A percentile compares a stretch with the other conserved stretches of the same genome.
These are phyloP conservation scores for Camelus bactrianus DNA, from an alignment of 2,113 vertebrate species.

Conservation along the genomic window DNA sequence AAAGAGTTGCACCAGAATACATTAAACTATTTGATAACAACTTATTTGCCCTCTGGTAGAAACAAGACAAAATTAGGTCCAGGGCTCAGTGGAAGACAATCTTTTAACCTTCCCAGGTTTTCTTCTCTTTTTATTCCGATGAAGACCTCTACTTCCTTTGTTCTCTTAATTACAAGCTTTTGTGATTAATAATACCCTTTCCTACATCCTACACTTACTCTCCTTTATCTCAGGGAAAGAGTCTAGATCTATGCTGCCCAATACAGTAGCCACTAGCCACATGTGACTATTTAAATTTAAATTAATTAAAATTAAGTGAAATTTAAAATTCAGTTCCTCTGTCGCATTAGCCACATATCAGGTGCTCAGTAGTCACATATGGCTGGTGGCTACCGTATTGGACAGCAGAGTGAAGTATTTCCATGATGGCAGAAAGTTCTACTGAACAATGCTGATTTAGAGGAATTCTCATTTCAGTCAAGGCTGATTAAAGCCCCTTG, in stretches of 20 bases:
- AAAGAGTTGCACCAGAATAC: background rate
- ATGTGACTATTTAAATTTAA: background rate
- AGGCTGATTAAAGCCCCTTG: background rate
- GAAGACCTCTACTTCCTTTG: background rate
- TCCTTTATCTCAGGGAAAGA: background rate
- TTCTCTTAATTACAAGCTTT: background rate
- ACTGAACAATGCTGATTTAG: background rate
- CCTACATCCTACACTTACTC: background rate
- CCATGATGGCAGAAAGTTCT: background rate
- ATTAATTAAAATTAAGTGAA: background rate
- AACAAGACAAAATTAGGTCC: background rate
- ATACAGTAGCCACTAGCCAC: background rate
- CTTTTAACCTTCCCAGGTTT: slow-evolving; percentile 6
- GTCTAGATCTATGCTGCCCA: background rate
- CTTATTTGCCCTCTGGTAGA: background rate
- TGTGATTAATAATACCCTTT: background rate
- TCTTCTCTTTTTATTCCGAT: background rate
- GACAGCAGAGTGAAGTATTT: background rate
- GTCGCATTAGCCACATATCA: background rate
- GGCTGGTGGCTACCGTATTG: background rate
- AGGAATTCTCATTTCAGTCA: background rate
- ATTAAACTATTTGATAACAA: background rate
- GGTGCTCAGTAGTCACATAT: background rate
- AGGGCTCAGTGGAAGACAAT: background rate
- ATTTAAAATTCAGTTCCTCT: background rate